These are phyloP conservation scores for Aplidium turbinatum DNA, from an alignment of 23 tunicate genomes.

Conservation along the genomic window DNA sequence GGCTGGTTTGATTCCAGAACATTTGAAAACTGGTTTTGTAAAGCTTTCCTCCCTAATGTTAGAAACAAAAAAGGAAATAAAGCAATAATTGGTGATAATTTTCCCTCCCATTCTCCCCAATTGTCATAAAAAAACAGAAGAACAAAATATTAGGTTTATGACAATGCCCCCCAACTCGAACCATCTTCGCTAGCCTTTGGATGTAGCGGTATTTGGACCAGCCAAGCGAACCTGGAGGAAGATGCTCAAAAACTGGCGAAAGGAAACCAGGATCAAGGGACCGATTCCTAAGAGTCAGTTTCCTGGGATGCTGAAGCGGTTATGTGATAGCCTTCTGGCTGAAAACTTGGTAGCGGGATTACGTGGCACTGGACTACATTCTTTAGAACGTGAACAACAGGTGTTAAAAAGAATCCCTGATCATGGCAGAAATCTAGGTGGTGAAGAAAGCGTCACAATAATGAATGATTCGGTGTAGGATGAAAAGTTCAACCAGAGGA, in stretches of 20 bases:
- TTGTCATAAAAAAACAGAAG: not conserved
- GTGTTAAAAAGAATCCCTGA: constrained; percentile 21
- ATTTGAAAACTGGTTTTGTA: not conserved
- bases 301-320: constrained; percentile 10
- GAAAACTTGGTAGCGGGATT: constrained; percentile 30
- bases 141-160: constrained; percentile 14
- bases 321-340: not conserved
- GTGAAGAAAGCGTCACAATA: not conserved
- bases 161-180: constrained; percentile 19
- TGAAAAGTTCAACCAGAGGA: too few species aligned
- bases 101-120: constrained; percentile 22
- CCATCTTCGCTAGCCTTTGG: constrained; percentile 27
- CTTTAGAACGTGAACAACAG: constrained; percentile 9
- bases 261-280: constrained; percentile 14
- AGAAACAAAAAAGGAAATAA: not conserved
- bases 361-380: not conserved
- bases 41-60: constrained; percentile 1
- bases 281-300: not conserved
- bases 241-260: constrained; percentile 22
- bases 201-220: constrained; percentile 27
- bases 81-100: constrained; percentile 13
- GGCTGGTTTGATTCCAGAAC: constrained; percentile 28
- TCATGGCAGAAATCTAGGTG: not conserved
- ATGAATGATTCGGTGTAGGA: constrained; percentile 15
- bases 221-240: constrained; percentile 9